phyloP scores from a whole-genome alignment of 2,797 vertebrate species.

The Peromyscus melanophrys region DNA sequence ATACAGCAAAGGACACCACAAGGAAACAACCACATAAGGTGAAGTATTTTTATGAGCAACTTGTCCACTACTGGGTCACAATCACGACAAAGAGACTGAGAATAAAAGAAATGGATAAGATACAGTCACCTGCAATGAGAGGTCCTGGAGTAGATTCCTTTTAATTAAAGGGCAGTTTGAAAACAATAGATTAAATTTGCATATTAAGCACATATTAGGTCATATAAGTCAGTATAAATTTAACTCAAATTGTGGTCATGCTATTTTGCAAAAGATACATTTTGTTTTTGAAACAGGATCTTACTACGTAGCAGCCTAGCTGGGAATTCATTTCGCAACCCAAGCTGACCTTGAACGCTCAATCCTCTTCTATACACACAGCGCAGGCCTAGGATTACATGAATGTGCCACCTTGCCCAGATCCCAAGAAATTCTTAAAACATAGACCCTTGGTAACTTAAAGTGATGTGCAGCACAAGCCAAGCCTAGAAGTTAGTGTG shows the following conservation, averaged over 20 bases:
- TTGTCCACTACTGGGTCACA: slow-evolving; percentile 53
- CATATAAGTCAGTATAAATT: slow-evolving; percentile 47
- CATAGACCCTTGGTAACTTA: slow-evolving; percentile 1
- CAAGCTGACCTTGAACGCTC: neutral
- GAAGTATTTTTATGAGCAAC: slow-evolving; percentile 56
- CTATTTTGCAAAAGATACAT: slow-evolving; percentile 53
- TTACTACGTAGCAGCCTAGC: neutral
- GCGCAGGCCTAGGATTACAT: neutral
- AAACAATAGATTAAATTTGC: slow-evolving; percentile 41
- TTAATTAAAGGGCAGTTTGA: slow-evolving; percentile 56
- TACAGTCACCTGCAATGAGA: neutral
- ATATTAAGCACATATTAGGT: slow-evolving; percentile 37
- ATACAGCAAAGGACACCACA: slow-evolving; percentile 70
- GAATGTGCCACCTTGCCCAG: neutral
- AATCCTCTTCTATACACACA: neutral
- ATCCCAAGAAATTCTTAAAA: slow-evolving; percentile 33
- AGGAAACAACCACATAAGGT: slow-evolving; percentile 65
- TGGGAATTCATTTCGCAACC: neutral
- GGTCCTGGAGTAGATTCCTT: slow-evolving; percentile 39
- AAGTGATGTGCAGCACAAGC: neutral
- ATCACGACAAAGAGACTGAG: slow-evolving; percentile 61
- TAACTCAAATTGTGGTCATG: slow-evolving; percentile 33
- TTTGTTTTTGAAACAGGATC: neutral
- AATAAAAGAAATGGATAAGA: slow-evolving; percentile 29
- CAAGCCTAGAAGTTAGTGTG: slow-evolving; percentile 52